Base-by-base conservation (phyloP, 2,888 invertebrate genomes). In the Tuberolachnus salignus region DNA sequence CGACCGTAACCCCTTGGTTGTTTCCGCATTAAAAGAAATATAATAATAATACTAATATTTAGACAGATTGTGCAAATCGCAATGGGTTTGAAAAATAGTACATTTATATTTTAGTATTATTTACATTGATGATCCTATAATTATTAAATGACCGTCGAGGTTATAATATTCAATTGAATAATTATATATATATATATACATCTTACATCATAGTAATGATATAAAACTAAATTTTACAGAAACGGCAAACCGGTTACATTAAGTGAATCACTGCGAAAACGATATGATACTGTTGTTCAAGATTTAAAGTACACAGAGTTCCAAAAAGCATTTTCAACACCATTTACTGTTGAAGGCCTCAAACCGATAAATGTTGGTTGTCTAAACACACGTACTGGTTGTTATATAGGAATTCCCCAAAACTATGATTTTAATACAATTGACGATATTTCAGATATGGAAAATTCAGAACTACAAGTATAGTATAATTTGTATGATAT, bases 291-390 rank as follows among this genome's bases (percentile, higher is more conserved):
- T 19, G 75, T 81, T 23, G 19, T 49, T 46, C 42, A 61, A 14
- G 81, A 82, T 66, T 23, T 82, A 44, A 74, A 80, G 10, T 23
- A 67, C 21, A 57, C 67, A 55, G 72, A 75, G 16, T 81, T 80
- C 53, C 57, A 81, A 26, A 78, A 80, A 64, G 64, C 78, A 14
- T 73, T 72, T 42, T 23, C 63, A 8, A 55, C 6, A 34, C 78
- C 80, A 4, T 94, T 94, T 84, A 88, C 89, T 82, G 90, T 90
- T 2, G 89, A 88, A 86, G 93, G 94, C 26, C 91, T 91, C 85
- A 91, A 94, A 84, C 84, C 92, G 49, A 90, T 91, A 84, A 89
- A 90, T 86, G 90, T 90, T 59, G 95, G 94, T 84, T 86, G 87
- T 0, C 82, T 85, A 0, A 83, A 83, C 59, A 86, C 86, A 46